Evolutionary conservation across 1,140 invertebrate genomes (phyloP).

Genomic region (Oedothorax gibbosus): DNA sequence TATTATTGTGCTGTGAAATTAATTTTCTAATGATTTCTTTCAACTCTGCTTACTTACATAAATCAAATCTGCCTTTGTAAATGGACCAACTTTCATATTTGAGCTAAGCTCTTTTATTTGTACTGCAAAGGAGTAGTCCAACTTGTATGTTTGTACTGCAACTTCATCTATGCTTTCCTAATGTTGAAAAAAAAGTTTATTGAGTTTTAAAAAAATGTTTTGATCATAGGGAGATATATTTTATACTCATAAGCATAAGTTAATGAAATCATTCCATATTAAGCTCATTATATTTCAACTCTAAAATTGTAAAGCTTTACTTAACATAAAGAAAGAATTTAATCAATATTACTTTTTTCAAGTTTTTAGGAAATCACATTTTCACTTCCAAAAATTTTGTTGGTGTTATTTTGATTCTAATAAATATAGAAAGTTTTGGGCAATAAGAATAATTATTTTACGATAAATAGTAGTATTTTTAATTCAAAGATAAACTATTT

Average conservation of each 20-base stretch:
- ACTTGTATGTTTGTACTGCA: constrained; percentile 21
- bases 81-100: constrained; percentile 7
- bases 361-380: too few relatives aligned
- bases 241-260: not conserved
- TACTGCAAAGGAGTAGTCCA: constrained; percentile 41
- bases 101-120: constrained; percentile 26
- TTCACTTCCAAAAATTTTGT: too few relatives aligned
- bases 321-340: too few relatives aligned
- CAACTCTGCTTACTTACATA: constrained; percentile 28
- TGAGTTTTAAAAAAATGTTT: not conserved
- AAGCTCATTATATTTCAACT: too few relatives aligned
- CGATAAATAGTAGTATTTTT: too few relatives aligned
- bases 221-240: not conserved
- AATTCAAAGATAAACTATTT: too few relatives aligned
- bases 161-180: constrained; percentile 49
- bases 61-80: constrained; percentile 9
- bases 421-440: too few relatives aligned
- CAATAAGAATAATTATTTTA: too few relatives aligned
- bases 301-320: too few relatives aligned
- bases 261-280: too few relatives aligned
- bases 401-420: too few relatives aligned
- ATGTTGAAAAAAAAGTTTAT: not conserved
- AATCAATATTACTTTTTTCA: too few relatives aligned
- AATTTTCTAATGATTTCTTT: not conserved
- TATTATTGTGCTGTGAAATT: not conserved